Evolutionary conservation across 2,113 vertebrate species (phyloP).

Genomic region (Glaucidium brasilianum): DNA sequence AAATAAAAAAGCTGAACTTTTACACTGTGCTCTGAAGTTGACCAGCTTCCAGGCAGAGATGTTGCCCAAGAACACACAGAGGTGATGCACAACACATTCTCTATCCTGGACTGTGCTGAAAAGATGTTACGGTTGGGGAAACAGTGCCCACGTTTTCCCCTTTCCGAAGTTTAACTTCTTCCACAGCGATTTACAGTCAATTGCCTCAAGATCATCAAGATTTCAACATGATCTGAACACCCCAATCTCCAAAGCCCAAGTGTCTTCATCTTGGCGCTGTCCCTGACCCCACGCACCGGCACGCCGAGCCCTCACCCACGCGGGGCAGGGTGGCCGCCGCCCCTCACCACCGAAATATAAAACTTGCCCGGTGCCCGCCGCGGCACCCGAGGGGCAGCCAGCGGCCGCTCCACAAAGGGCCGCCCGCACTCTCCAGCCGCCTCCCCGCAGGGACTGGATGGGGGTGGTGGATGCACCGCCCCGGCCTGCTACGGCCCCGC

Average conservation of each 20-base stretch:
- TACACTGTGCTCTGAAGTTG: rapidly evolving
- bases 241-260: neutral
- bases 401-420: neutral
- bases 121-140: rapidly evolving
- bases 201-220: rapidly evolving
- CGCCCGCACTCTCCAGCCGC: no score
- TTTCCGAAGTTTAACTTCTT: rapidly evolving
- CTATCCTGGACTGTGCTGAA: rapidly evolving
- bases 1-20: neutral
- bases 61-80: neutral
- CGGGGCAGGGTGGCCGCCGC: neutral
- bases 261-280: rapidly evolving
- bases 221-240: rapidly evolving
- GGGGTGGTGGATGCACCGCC: neutral
- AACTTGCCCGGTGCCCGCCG: neutral
- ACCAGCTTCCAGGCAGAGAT: rapidly evolving
- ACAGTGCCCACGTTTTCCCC: rapidly evolving
- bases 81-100: rapidly evolving
- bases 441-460: neutral
- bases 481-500: neutral
- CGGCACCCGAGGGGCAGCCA: neutral
- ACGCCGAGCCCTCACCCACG: neutral
- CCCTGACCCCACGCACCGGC: neutral
- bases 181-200: rapidly evolving
- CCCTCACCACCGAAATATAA: no score